These are phyloP conservation scores for Notarius quadriscutis DNA, from an alignment of 2,113 vertebrate genomes.

Conservation along the genomic window DNA sequence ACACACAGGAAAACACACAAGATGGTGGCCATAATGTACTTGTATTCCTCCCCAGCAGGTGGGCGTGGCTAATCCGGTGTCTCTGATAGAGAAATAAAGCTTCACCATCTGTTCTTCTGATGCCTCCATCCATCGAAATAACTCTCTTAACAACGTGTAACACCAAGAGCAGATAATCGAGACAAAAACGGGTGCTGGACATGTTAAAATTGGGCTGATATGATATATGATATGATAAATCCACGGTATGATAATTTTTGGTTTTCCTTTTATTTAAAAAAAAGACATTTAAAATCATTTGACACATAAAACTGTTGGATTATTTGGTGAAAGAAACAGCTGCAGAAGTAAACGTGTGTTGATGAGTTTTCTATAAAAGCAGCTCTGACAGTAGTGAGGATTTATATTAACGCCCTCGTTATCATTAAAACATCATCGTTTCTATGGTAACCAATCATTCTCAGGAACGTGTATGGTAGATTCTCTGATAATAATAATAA, in stretches of 20 bases:
- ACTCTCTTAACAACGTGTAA: not conserved
- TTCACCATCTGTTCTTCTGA: conserved; percentile 15
- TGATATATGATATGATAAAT: not conserved
- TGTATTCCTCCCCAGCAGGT: not conserved
- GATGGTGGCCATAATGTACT: not conserved
- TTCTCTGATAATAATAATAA: not conserved
- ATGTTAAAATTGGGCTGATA: too few relatives aligned
- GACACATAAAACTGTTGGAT: not conserved
- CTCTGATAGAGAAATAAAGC: conserved; percentile 20
- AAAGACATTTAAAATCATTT: not conserved
- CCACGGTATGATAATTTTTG: not conserved
- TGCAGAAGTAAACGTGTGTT: not conserved
- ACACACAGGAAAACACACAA: not conserved
- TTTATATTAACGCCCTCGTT: not conserved
- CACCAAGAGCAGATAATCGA: not conserved
- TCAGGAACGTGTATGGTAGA: too few relatives aligned
- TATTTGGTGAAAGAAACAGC: not conserved
- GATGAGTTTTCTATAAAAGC: not conserved
- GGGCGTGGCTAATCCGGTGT: not conserved
- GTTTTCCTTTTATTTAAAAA: not conserved
- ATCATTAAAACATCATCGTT: not conserved
- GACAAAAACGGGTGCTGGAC: not conserved
- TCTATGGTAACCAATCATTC: not conserved
- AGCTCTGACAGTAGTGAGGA: not conserved
- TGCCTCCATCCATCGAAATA: conserved; percentile 15